Base-by-base conservation (phyloP, 2,113 vertebrate genomes). In the Pionites leucogaster region DNA sequence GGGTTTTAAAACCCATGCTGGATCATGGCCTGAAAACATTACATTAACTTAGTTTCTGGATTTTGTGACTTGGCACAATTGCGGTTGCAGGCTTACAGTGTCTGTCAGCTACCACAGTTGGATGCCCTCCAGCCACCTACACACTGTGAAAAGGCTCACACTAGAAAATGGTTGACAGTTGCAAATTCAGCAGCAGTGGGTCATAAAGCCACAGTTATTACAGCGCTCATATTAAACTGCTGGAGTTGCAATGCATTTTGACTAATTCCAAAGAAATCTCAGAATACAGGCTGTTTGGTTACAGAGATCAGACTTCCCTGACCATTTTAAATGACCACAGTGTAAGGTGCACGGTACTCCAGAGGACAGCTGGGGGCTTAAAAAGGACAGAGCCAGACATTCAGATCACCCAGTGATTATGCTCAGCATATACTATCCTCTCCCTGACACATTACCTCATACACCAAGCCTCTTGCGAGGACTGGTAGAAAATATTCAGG, bases 301-400 rank as follows among this genome's bases (percentile, higher is more conserved):
- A 7, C 28, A 71, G 46, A 65, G 25, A 17, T 24, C 4, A 60
- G 12, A 64, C 42, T 24, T 67, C 33, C 42, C 29, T 41, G 29
- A 53, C 6, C 15, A 42, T 29, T 13, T 17, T 10, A 19, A 69
- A 55, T 24, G 62, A 7, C 37, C 7, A 20, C 27, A 86, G 24
- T 0, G 1, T 9, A 49, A 74, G 16, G 17, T 7, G 4, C 22
- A 24, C 1, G 0, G 17, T 69, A 64, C 44, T 19, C 35, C 49
- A 41, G 35, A 72, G 35, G 82, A 50, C 42, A 60, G 25, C 35
- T 57, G 49, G 76, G 5, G 28, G 69, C 42, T 65, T 53, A 57
- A n/a, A n/a, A 41, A 71, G 8, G 47, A 62, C 65, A 65, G 55
- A 57, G 17, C 2, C 1, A 1, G 41, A 55, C 44, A 27, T 25